Evolutionary conservation across 2,888 invertebrate genomes (phyloP).

Genomic region (Calliphora vomitoria): DNA sequence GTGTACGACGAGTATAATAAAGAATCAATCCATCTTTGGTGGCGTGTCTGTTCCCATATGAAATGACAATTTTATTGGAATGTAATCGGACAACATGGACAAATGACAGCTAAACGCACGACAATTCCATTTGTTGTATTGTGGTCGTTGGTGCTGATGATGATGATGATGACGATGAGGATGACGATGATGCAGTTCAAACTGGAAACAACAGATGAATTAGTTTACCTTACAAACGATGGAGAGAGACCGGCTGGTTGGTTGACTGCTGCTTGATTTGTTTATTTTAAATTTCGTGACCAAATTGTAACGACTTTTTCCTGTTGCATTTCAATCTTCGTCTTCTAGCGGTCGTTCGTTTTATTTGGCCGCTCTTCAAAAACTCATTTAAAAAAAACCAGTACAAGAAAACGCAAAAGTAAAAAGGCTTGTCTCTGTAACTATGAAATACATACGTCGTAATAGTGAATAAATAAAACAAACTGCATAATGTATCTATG

Average conservation of each 20-base stretch:
- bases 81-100: conserved; percentile 73
- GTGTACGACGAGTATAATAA: conserved; percentile 6
- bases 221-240: neutral
- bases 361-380: conserved; percentile 16
- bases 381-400: conserved; percentile 49
- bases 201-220: conserved; percentile 38
- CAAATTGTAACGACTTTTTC: conserved; percentile 76
- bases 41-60: conserved; percentile 69
- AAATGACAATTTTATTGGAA: conserved; percentile 76
- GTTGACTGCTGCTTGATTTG: conserved; percentile 11
- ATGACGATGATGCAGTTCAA: neutral
- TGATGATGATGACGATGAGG: neutral
- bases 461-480: neutral
- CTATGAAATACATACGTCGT: neutral
- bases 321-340: conserved; percentile 69
- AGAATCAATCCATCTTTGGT: conserved; percentile 65
- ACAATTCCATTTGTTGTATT: conserved; percentile 57
- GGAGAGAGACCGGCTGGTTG: conserved; percentile 1
- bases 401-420: conserved; percentile 30
- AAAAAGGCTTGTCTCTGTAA: conserved; percentile 33
- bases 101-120: conserved; percentile 73
- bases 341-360: conserved; percentile 45
- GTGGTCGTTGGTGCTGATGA: neutral
- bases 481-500: conserved; percentile 20
- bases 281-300: conserved; percentile 75